Conservation (phyloP, 2,888 invertebrate species). For the Ectemnius continuus region DNA sequence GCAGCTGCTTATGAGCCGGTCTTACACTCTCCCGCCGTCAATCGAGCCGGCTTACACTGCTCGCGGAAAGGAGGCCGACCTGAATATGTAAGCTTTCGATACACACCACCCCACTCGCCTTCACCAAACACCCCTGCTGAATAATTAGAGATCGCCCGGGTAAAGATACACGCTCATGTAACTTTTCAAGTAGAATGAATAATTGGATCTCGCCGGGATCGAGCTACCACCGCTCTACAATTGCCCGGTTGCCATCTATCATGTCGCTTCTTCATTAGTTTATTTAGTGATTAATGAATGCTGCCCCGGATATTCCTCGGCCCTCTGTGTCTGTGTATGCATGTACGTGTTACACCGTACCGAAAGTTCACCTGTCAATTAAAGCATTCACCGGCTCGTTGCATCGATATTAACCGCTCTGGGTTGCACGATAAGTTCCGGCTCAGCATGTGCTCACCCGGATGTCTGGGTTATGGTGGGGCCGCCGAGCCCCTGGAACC, state of each 20-base stretch:
- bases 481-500: neutral
- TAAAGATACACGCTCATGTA: no score
- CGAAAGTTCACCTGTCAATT: constrained; percentile 6
- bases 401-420: constrained; percentile 3
- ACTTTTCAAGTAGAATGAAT: no score
- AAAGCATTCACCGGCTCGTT: neutral
- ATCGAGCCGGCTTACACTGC: no score
- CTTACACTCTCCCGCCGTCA: neutral
- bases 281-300: constrained; percentile 9
- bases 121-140: no score
- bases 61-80: no score
- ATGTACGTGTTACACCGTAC: neutral
- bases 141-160: no score
- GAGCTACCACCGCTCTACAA: no score
- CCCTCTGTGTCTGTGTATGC: no score
- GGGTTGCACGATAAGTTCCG: constrained; percentile 24
- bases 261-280: neutral
- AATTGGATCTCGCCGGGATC: no score
- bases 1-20: neutral
- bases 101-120: no score
- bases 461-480: constrained; percentile 42
- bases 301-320: neutral
- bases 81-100: no score
- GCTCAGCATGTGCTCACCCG: constrained; percentile 28
- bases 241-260: no score